Percentiles rank a stretch among this genome's conserved stretches.
Evolutionary conservation across 2,797 vertebrate species (phyloP).

Genomic region (Gila robusta): DNA sequence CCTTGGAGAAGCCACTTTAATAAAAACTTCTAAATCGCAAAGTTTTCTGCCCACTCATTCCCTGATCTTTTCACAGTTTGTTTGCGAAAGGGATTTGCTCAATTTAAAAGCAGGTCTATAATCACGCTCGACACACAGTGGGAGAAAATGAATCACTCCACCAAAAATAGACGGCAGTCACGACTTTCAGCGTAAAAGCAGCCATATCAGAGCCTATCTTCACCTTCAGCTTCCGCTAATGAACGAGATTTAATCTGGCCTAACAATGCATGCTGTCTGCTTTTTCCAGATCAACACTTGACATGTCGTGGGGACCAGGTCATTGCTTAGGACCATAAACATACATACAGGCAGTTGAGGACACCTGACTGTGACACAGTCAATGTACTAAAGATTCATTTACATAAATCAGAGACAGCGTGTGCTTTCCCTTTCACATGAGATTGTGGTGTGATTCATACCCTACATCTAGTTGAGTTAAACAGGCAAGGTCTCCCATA

Average conservation of each 20-base stretch:
- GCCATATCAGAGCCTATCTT: constrained; percentile 17
- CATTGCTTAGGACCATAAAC: not conserved
- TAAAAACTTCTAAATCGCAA: constrained; percentile 21
- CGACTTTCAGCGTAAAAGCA: constrained; percentile 21
- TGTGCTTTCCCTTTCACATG: constrained; percentile 31
- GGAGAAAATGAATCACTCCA: constrained; percentile 51
- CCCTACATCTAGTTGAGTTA: constrained; percentile 19
- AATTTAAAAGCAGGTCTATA: constrained; percentile 45
- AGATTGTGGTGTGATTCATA: constrained; percentile 30
- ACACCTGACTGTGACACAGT: not conserved
- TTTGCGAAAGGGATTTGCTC: constrained; percentile 48
- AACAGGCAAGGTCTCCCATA: constrained; percentile 29
- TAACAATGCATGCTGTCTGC: not conserved
- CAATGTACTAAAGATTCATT: constrained; percentile 20
- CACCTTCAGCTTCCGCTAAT: constrained; percentile 5
- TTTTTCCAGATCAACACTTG: not conserved
- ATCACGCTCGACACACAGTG: constrained; percentile 46
- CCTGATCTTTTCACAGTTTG: constrained; percentile 30
- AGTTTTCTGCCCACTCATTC: constrained; percentile 16
- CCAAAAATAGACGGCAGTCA: constrained; percentile 47
- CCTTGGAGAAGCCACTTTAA: constrained; percentile 7
- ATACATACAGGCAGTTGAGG: not conserved
- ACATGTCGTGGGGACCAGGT: not conserved
- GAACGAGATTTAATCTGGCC: constrained; percentile 22
- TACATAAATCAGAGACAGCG: constrained; percentile 26